These are phyloP conservation scores for Paradisaea rubra DNA, from an alignment of 2,113 vertebrate species.

Conservation along the genomic window DNA sequence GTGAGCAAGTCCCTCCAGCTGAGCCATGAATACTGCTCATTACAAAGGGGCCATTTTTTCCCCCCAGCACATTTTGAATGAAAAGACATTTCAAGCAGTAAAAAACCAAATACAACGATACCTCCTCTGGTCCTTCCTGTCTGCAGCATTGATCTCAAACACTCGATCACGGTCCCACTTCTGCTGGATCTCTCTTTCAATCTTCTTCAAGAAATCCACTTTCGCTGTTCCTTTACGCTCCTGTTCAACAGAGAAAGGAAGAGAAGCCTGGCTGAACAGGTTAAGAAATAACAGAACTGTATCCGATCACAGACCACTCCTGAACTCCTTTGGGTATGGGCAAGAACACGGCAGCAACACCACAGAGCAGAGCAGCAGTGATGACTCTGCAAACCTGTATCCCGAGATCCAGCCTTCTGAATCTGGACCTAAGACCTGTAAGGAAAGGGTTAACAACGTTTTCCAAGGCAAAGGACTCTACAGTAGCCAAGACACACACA, in stretches of 20 bases:
- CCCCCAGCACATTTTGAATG: background rate
- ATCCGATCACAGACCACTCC: rapidly evolving
- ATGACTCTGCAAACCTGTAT: rapidly evolving
- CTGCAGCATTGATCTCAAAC: conserved; percentile 80
- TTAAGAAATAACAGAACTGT: rapidly evolving
- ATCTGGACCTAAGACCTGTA: rapidly evolving
- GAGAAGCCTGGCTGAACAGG: background rate
- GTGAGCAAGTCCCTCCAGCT: background rate
- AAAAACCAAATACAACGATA: background rate
- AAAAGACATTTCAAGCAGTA: background rate
- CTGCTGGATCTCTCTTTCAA: conserved; percentile 87
- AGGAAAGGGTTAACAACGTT: too few species aligned
- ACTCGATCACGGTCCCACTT: conserved; percentile 85
- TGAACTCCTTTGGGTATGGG: rapidly evolving
- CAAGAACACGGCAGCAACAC: background rate
- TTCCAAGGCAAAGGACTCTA: background rate
- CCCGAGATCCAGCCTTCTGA: rapidly evolving
- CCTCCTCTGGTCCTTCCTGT: conserved; percentile 54
- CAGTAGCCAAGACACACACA: background rate
- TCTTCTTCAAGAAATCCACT: conserved; percentile 91
- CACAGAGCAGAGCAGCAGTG: background rate
- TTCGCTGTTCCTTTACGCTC: conserved; percentile 95
- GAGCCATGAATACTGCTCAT: background rate
- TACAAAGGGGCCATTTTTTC: rapidly evolving
- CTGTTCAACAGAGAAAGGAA: conserved; percentile 45